Conservation (phyloP, 2,797 vertebrate species). For the Sarcoramphus papa region DNA sequence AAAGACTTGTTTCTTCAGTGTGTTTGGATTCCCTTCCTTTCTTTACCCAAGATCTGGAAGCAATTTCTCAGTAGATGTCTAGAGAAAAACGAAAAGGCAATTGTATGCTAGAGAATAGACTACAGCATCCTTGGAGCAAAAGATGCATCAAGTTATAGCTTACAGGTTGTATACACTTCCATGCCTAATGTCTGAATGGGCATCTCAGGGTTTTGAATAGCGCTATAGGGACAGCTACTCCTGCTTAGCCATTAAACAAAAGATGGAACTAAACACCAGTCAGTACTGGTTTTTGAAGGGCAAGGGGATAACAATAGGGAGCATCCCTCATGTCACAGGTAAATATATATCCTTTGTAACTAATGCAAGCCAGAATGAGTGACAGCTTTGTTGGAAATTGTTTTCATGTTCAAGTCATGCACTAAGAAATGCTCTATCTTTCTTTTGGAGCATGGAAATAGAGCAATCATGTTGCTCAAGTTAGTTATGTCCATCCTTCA, state of each 20-base stretch:
- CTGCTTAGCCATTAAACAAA: neutral
- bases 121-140: neutral
- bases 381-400: neutral
- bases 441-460: neutral
- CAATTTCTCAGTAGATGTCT: neutral
- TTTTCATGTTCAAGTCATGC: neutral
- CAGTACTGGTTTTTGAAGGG: neutral
- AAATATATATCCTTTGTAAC: neutral
- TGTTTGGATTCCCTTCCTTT: neutral
- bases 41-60: neutral
- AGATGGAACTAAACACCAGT: neutral
- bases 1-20: neutral
- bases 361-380: neutral
- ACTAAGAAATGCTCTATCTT: accelerated
- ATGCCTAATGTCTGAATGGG: neutral
- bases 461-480: neutral
- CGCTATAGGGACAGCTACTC: neutral
- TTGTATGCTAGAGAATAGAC: neutral
- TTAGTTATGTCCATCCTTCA: neutral
- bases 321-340: neutral
- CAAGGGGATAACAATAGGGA: neutral
- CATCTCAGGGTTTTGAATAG: neutral
- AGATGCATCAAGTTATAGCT: neutral
- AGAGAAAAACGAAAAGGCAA: neutral
- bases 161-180: neutral